phyloP scores from a whole-genome alignment of 2,113 vertebrate genomes.

The Leptodactylus fuscus region DNA sequence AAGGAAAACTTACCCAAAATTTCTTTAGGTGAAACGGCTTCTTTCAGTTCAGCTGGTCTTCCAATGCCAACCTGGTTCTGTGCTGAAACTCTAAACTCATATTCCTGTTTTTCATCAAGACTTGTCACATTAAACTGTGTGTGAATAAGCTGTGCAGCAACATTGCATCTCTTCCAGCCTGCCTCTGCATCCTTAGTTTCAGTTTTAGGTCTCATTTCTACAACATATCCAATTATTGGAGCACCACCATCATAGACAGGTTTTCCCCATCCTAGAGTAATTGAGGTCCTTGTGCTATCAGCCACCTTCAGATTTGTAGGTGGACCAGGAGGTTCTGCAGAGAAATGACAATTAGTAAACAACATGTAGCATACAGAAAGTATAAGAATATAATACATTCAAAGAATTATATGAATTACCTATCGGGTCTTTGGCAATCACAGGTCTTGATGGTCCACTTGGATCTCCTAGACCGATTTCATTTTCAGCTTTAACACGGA shows the following conservation, averaged over 20 bases:
- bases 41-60: conserved; percentile 87
- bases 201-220: conserved; percentile 87
- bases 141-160: conserved; percentile 88
- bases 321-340: conserved; percentile 91
- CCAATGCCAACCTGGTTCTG: conserved; percentile 98
- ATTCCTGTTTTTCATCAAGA: conserved; percentile 86
- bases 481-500: conserved; percentile 97
- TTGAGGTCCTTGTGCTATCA: conserved; percentile 88
- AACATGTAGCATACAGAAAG: neutral
- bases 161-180: conserved; percentile 94
- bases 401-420: no score
- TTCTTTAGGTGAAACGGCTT: conserved; percentile 89
- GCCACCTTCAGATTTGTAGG: conserved; percentile 90
- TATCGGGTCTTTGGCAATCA: conserved; percentile 90
- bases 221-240: conserved; percentile 93
- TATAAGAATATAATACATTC: no score
- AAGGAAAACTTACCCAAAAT: conserved; percentile 84
- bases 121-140: conserved; percentile 90
- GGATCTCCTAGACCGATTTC: conserved; percentile 92
- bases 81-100: conserved; percentile 95
- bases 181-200: conserved; percentile 82
- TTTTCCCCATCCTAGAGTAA: conserved; percentile 91
- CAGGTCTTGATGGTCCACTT: conserved; percentile 90
- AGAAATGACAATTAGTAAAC: conserved; percentile 43
- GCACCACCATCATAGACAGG: conserved; percentile 92